Evolutionary conservation across 2,888 invertebrate species (phyloP).

Genomic region (Sepiola atlantica): DNA sequence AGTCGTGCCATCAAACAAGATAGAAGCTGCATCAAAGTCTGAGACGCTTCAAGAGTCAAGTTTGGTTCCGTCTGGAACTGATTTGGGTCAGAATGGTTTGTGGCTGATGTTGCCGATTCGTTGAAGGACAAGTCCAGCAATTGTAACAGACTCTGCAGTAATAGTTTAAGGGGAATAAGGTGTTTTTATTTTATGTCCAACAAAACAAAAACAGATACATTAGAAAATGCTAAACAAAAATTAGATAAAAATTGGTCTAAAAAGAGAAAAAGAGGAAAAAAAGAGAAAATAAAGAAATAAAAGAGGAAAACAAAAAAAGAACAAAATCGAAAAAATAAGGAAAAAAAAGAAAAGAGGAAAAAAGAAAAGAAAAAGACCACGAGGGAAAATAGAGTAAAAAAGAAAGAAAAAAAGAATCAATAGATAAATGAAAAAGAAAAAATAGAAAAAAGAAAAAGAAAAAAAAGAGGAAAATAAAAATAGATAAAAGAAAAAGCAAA

Average conservation of each 20-base stretch:
- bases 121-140: conserved; percentile 57
- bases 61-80: conserved; percentile 55
- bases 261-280: neutral
- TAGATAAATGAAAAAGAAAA: no score
- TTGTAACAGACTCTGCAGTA: conserved; percentile 68
- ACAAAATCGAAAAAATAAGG: neutral
- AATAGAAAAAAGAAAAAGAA: no score
- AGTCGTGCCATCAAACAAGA: conserved; percentile 63
- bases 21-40: conserved; percentile 66
- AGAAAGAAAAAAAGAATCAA: no score
- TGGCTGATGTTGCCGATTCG: neutral
- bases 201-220: no score
- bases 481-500: no score
- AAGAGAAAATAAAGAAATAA: neutral
- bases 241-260: neutral
- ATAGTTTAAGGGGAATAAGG: no score
- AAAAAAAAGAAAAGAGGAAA: neutral
- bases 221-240: neutral
- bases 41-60: conserved; percentile 61
- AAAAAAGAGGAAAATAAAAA: no score
- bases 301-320: no score
- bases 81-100: neutral
- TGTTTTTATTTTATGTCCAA: no score
- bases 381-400: no score
- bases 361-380: neutral